Evolutionary conservation across 2,113 vertebrate species (phyloP), one percentile per base, ranked within the genome.

Genomic region (Passerina amoena): DNA sequence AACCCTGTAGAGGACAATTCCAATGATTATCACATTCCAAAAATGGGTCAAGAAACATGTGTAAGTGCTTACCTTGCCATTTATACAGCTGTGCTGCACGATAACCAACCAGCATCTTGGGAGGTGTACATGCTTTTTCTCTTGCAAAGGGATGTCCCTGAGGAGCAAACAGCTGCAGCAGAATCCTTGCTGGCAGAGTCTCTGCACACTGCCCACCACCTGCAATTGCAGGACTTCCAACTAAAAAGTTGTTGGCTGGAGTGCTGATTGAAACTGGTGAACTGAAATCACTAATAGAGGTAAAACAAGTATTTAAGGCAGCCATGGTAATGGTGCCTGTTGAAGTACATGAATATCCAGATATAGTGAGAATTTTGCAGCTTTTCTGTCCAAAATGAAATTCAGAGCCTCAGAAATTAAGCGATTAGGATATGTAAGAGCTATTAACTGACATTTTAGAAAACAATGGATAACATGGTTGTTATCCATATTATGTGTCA

Each of bases 81-180:
- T 76, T 5, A 5, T 82, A 13, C 0, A 82, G n/a, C 44, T 79
- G 20, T 59, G 53, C 71, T 88, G 66, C 33, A 21, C 20, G 54
- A 47, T 66, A 68, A 38, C 33, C 14, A n/a, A 1, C 31, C 47
- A 47, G 4, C 12, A 4, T 64, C 35, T 12, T 45, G 10, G 16
- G 57, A 82, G 18, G 9, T 35, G 61, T 45, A 5, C 0, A 0
- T 68, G 28, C 1, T 9, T 68, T 50, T 71, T 42, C 30, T 91
- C 30, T 82, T 68, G 23, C 66, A 68, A 27, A 28, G 38, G 38
- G 75, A 27, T 51, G 22, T 18, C 21, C 0, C 0, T 35, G 42
- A n/a, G 27, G 70, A 66, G 23, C 10, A n/a, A 40, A 53, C 11
- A 35, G 22, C n/a, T 85, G 31, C 35, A 59, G 19, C n/a, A 61